Evolutionary conservation across 2,797 vertebrate genomes (phyloP).

Genomic region (Kryptolebias ocellatus): DNA sequence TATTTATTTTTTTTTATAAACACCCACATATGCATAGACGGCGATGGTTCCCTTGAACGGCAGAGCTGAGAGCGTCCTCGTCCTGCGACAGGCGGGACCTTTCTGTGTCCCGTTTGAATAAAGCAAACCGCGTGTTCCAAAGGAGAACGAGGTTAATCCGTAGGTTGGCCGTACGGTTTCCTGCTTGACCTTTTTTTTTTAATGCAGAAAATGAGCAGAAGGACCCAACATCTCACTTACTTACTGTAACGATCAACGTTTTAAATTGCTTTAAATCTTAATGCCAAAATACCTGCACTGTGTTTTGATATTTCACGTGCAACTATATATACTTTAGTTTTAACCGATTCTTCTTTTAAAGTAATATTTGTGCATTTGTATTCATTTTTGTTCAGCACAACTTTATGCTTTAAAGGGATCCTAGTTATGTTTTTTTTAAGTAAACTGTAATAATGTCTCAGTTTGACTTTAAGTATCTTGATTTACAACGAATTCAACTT

Average conservation of each 20-base stretch:
- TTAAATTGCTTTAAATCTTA: too few species aligned
- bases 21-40: constrained; percentile 40
- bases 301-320: too few species aligned
- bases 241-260: too few species aligned
- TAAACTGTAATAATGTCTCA: too few species aligned
- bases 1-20: background rate
- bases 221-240: too few species aligned
- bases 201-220: too few species aligned
- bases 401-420: too few species aligned
- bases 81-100: constrained; percentile 11
- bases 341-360: constrained; percentile 9
- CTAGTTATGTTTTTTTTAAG: too few species aligned
- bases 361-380: background rate
- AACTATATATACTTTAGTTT: too few species aligned
- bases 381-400: background rate
- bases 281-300: too few species aligned
- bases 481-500: background rate
- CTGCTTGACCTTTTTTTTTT: too few species aligned
- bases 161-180: too few species aligned
- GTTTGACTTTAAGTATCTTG: background rate
- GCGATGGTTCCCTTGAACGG: constrained; percentile 46
- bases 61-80: constrained; percentile 18
- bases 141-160: constrained; percentile 40
- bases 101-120: constrained; percentile 19
- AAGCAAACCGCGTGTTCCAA: constrained; percentile 26